These are phyloP conservation scores for Lamellibrachia columna DNA, from an alignment of 2,888 invertebrate genomes.

Conservation along the genomic window DNA sequence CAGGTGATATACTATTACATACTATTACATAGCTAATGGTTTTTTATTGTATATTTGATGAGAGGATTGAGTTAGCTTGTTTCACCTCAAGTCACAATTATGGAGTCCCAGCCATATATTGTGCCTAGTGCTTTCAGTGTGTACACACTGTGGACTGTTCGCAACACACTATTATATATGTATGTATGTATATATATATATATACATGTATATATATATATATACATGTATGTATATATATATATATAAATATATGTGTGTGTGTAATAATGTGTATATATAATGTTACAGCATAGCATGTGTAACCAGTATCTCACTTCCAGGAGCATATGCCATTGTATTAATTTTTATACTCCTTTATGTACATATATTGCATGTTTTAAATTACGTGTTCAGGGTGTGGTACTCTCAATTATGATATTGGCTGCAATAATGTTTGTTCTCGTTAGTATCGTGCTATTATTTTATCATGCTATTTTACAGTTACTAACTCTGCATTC, in stretches of 20 bases:
- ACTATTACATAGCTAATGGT: background rate
- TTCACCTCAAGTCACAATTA: background rate
- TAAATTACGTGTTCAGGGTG: background rate
- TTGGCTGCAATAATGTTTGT: background rate
- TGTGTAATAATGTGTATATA: background rate
- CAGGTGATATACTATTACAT: background rate
- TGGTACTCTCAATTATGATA: background rate
- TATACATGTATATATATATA: background rate
- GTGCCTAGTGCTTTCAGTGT: background rate
- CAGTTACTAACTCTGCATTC: background rate
- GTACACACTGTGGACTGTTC: background rate
- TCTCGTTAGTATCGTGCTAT: background rate
- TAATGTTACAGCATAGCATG: background rate
- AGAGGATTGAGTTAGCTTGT: background rate
- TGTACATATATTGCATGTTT: background rate
- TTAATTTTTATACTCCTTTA: background rate
- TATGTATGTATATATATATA: background rate
- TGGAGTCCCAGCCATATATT: background rate
- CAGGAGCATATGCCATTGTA: background rate
- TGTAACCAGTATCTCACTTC: background rate
- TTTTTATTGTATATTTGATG: background rate
- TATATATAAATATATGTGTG: background rate
- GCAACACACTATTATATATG: background rate
- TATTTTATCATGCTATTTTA: background rate
- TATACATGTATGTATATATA: background rate